Percentiles rank a stretch among this genome's conserved stretches.
phyloP scores from a whole-genome alignment of 2,113 vertebrate genomes.

The Odontesthes bonariensis region DNA sequence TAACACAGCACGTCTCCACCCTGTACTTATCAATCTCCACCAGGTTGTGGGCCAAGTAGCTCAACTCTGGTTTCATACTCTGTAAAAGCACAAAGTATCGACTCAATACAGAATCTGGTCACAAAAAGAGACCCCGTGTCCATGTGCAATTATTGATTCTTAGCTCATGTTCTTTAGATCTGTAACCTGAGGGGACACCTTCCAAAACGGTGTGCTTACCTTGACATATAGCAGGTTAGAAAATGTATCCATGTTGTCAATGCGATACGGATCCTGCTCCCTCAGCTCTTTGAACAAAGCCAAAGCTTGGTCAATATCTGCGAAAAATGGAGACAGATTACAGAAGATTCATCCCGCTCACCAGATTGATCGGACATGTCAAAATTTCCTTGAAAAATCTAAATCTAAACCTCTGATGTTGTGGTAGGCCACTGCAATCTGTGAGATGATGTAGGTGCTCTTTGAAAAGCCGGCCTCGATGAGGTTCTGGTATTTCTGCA shows the following conservation, averaged over 20 bases:
- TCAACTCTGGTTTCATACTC: slow-evolving; percentile 98
- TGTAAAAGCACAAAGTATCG: slow-evolving; percentile 64
- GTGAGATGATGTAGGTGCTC: slow-evolving; percentile 98
- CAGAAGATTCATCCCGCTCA: neutral
- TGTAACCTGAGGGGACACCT: neutral
- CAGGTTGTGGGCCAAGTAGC: slow-evolving; percentile 97
- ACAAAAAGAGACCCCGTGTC: neutral
- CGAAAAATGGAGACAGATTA: slow-evolving; percentile 44
- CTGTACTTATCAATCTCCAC: slow-evolving; percentile 99
- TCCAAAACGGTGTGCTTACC: slow-evolving; percentile 81
- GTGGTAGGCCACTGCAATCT: slow-evolving; percentile 98
- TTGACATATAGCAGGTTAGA: slow-evolving; percentile 97
- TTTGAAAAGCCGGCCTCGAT: slow-evolving; percentile 97
- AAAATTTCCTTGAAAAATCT: neutral
- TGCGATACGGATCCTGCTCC: slow-evolving; percentile 96
- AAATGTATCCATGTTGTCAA: slow-evolving; percentile 99
- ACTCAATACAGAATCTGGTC: neutral
- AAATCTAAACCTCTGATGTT: slow-evolving; percentile 92
- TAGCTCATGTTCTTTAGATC: neutral
- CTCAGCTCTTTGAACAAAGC: slow-evolving; percentile 96
- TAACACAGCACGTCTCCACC: slow-evolving; percentile 98
- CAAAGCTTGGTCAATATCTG: slow-evolving; percentile 98
- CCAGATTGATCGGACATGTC: neutral
- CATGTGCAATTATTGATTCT: neutral
- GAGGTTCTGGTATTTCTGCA: slow-evolving; percentile 98